Evolutionary conservation across 2,888 invertebrate genomes (phyloP), one percentile per base, ranked within the genome.

Genomic region (Epiblema foenella): DNA sequence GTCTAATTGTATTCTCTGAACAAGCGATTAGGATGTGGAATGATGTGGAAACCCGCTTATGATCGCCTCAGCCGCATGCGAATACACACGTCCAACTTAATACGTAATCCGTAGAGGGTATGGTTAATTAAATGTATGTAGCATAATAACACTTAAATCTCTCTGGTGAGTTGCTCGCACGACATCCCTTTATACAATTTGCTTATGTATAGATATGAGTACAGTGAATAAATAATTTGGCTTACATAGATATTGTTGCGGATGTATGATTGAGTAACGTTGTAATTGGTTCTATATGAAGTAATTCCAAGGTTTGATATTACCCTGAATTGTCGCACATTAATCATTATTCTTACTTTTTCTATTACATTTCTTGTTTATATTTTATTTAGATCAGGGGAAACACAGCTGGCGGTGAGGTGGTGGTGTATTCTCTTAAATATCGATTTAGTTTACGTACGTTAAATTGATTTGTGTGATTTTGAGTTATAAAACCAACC

Each of bases 81-180:
- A 8, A 20, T 58, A 69, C 18, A 65, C 69, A 56, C 52, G 54
- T 42, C 66, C 65, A 71, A 67, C 60, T 66, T 52, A 67, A 67
- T 46, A 57, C 49, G 49, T 67, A 71, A 67, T 56, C 71, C 71
- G 57, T 51, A 9, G 62, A 49, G 71, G 66, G 56, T 66, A 51
- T 58, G 68, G 66, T 74, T 74, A 72, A 74, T 72, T 74, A 74
- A 74, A 74, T 74, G 69, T 68, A 67, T 58, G 56, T 74, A 72
- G 72, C 57, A 72, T 74, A 65, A 73, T 72, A 62, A 67, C 69
- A 72, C 69, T 72, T 69, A 74, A 74, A 72, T 69, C 72, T 74
- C 72, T 72, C 65, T 66, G 66, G 66, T 65, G 68, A 72, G 69
- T 69, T 68, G 56, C 24, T 60, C 65, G 52, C 65, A 65, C 62